Conservation (phyloP, 2,113 vertebrate genomes). For the Oncorhynchus gorbuscha region DNA sequence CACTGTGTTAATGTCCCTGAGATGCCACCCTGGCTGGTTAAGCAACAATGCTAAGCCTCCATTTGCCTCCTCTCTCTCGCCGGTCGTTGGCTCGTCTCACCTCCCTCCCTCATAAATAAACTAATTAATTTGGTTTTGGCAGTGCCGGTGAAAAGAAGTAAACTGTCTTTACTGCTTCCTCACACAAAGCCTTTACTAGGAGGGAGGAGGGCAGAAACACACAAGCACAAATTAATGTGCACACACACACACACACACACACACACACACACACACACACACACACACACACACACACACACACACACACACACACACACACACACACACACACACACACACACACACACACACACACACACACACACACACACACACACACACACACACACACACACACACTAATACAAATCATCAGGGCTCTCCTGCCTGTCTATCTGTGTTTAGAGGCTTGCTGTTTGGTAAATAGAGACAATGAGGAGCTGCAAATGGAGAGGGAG, state of each 20-base stretch:
- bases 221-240: not conserved
- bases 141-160: constrained; percentile 30
- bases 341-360: not conserved
- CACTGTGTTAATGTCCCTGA: constrained; percentile 57
- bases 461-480: constrained; percentile 61
- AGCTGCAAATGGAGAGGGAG: constrained; percentile 43
- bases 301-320: constrained; percentile 16
- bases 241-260: constrained; percentile 26
- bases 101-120: constrained; percentile 67
- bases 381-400: constrained; percentile 20
- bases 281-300: not conserved
- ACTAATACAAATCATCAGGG: constrained; percentile 68
- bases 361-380: not conserved
- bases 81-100: not conserved
- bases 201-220: constrained; percentile 13
- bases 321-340: constrained; percentile 32
- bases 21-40: constrained; percentile 57
- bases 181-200: constrained; percentile 14
- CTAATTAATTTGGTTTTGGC: constrained; percentile 57
- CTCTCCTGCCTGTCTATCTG: constrained; percentile 44
- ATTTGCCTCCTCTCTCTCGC: constrained; percentile 55
- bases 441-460: constrained; percentile 57
- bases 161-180: constrained; percentile 29
- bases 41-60: constrained; percentile 66
- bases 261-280: constrained; percentile 2